Evolutionary conservation across 2,113 vertebrate species (phyloP).

Genomic region (Solea senegalensis): DNA sequence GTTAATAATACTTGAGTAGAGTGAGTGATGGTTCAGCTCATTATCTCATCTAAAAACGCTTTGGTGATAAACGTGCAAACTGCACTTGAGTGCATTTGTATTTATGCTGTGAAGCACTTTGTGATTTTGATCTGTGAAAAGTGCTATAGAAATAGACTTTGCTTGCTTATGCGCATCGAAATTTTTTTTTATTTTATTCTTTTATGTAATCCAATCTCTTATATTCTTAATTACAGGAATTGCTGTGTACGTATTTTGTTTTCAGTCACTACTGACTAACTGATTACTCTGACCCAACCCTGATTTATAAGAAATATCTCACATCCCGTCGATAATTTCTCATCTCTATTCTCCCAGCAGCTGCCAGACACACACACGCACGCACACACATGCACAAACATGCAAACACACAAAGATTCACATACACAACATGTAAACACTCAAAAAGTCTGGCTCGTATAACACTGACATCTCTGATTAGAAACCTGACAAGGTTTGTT

Average conservation of each 20-base stretch:
- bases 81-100: no score
- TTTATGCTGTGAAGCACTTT: no score
- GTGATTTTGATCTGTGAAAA: no score
- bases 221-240: no score
- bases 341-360: constrained; percentile 2
- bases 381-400: background rate
- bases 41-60: no score
- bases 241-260: background rate
- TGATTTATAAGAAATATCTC: background rate
- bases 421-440: constrained; percentile 15
- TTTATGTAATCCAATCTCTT: no score
- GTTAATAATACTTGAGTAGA: no score
- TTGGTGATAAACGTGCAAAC: no score
- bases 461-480: constrained; percentile 48
- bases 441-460: constrained; percentile 18
- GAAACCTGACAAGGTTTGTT: constrained; percentile 48
- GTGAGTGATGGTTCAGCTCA: no score
- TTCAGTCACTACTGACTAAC: background rate
- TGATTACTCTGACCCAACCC: background rate
- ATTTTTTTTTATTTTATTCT: no score
- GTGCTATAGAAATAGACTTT: no score
- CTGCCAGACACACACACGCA: background rate
- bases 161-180: no score
- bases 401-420: background rate
- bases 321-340: background rate